Base-by-base conservation (phyloP, 1,140 invertebrate species). In the Hydropsyche tenuis region DNA sequence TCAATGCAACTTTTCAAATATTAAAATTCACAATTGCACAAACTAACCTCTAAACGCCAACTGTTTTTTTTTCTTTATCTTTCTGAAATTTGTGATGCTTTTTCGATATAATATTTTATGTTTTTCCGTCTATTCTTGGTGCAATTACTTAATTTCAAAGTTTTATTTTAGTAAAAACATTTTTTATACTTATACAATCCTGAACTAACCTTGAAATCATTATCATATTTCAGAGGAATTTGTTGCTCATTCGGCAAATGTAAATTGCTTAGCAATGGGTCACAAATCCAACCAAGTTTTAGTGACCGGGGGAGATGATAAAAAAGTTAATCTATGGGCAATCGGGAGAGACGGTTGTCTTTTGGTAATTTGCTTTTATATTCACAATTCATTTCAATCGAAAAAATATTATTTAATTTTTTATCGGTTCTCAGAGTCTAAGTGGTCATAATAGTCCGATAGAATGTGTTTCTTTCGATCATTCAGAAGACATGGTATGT, bases 261-360 rank as follows among this genome's bases (percentile, higher is more conserved):
- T 97, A 73, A 96, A 94, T 79, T 96, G 95, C 80, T 84, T 97
- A 77, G 92, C 94, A 22, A 87, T 98, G 82, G 96, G 96, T 53
- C 85, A 86, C 78, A 97, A 96, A 83, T 96, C 94, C 45, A 85
- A 85, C 74, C 85, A 86, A 79, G 96, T 99, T 62, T 89, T 99
- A 81, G 97, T 96, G 56, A 98, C 96, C 77, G 97, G 96, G 63
- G 96, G 97, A 76, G 95, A 97, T 83, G 97, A 99, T 85, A 95
- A 96, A 82, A 98, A 97, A 86, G 96, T 99, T 53, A 99, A 99
- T 82, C 83, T 99, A 75, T 99, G 96, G 96, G 96, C 96, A 1
- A 93, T 98, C 75, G 96, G 96, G 20, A 96, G 97, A 81, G 91
- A 94, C 78, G 94, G 94, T 80, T 98, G 96, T 86, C 94, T 99